Percentiles rank a stretch among this genome's conserved stretches.
Conservation (phyloP, 2,797 vertebrate species). For the Argentina silus region DNA sequence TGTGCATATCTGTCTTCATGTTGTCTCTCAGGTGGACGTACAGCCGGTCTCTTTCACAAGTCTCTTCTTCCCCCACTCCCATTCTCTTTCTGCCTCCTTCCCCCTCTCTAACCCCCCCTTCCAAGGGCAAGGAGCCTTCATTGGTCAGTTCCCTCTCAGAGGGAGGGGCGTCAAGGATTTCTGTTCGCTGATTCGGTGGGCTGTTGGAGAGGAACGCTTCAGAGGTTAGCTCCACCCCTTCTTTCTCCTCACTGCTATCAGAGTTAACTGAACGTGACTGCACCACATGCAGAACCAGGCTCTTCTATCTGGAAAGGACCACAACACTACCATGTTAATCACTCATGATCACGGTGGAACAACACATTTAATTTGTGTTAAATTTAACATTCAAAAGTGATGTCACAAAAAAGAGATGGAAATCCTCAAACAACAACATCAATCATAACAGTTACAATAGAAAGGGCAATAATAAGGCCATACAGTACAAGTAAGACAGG, state of each 20-base stretch:
- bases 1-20: conserved; percentile 79
- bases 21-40: conserved; percentile 88
- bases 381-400: no score
- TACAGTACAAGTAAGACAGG: no score
- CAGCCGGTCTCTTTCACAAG: conserved; percentile 80
- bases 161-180: conserved; percentile 45
- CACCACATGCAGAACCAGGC: conserved; percentile 82
- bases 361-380: no score
- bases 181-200: conserved; percentile 58
- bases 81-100: conserved; percentile 67
- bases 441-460: no score
- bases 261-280: conserved; percentile 74
- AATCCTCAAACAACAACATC: no score
- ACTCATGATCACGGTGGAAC: no score
- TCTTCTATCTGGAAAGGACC: conserved; percentile 84
- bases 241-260: conserved; percentile 73
- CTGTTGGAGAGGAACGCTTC: conserved; percentile 73
- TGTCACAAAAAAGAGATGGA: no score
- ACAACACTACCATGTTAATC: background rate
- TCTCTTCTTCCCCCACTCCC: conserved; percentile 22
- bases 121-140: conserved; percentile 36
- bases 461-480: no score
- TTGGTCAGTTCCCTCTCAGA: conserved; percentile 37
- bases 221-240: conserved; percentile 65
- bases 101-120: conserved; percentile 35